Evolutionary conservation across 2,797 vertebrate genomes (phyloP).

Genomic region (Melanotaenia boesemani): DNA sequence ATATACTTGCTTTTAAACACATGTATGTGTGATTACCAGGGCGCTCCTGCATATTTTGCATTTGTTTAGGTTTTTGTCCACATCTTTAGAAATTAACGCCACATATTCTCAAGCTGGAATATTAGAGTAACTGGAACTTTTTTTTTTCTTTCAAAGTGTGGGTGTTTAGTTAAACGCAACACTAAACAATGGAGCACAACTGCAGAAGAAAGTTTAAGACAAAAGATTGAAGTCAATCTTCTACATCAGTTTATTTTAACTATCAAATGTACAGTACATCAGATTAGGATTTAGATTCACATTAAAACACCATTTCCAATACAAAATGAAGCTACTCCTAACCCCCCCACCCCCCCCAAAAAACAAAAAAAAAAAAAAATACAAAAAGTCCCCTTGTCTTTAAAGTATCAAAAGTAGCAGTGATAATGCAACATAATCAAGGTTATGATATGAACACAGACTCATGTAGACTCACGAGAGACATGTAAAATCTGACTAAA

Average conservation of each 20-base stretch:
- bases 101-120: no score
- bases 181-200: no score
- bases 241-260: conserved; percentile 76
- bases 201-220: background rate
- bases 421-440: conserved; percentile 51
- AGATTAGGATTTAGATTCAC: conserved; percentile 67
- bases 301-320: conserved; percentile 69
- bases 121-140: no score
- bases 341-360: background rate
- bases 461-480: conserved; percentile 19
- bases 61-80: no score
- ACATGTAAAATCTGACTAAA: conserved; percentile 16
- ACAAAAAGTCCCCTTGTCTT: conserved; percentile 12
- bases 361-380: conserved; percentile 43
- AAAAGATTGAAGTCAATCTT: background rate
- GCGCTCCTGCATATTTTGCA: background rate
- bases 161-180: no score
- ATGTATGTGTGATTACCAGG: no score
- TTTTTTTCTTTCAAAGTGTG: no score
- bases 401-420: conserved; percentile 74
- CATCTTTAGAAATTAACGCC: no score
- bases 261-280: conserved; percentile 82
- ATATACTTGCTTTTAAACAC: no score
- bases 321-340: conserved; percentile 47
- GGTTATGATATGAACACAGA: conserved; percentile 7